Evolutionary conservation across 2,113 vertebrate species (phyloP).

Genomic region (Trematocara macrostoma): DNA sequence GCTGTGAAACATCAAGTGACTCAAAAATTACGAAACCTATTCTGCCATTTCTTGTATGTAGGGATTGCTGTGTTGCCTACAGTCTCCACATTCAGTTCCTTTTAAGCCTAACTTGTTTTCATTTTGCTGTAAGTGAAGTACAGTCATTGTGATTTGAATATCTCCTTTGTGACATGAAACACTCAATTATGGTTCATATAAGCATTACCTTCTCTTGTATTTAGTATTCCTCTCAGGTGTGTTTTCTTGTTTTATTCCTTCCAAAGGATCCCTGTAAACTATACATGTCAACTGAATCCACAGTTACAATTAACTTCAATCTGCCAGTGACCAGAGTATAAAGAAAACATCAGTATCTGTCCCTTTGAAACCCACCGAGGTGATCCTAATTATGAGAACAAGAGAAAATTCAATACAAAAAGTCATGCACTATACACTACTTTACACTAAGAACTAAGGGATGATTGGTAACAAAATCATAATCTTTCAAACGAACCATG

Average conservation of each 20-base stretch:
- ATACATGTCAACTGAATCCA: background rate
- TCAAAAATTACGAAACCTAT: background rate
- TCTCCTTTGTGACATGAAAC: background rate
- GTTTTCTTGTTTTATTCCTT: background rate
- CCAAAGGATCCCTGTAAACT: background rate
- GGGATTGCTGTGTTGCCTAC: background rate
- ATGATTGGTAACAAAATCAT: background rate
- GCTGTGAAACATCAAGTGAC: background rate
- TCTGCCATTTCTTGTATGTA: background rate
- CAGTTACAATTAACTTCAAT: conserved; percentile 9
- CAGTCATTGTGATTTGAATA: background rate
- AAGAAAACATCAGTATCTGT: background rate
- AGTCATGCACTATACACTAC: background rate
- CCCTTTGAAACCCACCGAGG: background rate
- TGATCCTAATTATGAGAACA: background rate
- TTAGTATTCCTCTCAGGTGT: background rate
- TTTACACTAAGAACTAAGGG: background rate
- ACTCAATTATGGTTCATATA: background rate
- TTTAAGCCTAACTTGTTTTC: background rate
- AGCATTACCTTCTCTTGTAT: background rate
- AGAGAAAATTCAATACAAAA: background rate
- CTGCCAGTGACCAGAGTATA: background rate
- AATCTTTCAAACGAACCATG: background rate
- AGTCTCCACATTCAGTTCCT: background rate
- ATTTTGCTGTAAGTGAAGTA: background rate